phyloP scores from a whole-genome alignment of 1,140 invertebrate genomes.

The Rhizoglyphus robini region DNA sequence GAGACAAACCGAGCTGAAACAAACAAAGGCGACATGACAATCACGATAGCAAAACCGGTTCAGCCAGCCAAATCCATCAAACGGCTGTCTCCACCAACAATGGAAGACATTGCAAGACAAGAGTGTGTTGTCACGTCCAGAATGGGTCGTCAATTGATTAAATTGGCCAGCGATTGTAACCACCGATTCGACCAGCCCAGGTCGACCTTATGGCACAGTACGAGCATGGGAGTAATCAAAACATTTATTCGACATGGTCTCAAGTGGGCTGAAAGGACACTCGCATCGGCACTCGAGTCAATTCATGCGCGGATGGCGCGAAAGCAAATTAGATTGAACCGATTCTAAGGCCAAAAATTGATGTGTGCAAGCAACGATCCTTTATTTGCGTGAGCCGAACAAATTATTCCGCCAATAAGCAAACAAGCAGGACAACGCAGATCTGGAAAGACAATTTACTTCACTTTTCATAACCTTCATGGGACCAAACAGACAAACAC shows the following conservation, averaged over 20 bases:
- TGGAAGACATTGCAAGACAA: background rate
- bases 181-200: background rate
- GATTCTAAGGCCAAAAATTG: background rate
- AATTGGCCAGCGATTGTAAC: background rate
- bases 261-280: background rate
- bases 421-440: background rate
- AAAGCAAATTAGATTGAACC: slow-evolving; percentile 7
- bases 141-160: background rate
- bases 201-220: no score
- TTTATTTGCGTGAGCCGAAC: slow-evolving; percentile 8
- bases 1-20: background rate
- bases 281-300: background rate
- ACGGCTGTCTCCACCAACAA: background rate
- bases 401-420: background rate
- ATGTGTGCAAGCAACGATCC: background rate
- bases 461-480: slow-evolving; percentile 5
- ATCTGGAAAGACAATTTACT: background rate
- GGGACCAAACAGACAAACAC: no score
- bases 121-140: background rate
- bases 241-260: background rate
- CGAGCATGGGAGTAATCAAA: no score
- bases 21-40: background rate
- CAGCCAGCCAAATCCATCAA: background rate
- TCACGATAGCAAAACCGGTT: background rate
- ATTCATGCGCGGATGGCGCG: no score